Conservation (phyloP, 2,888 invertebrate species). For the Mylabris sibirica region DNA sequence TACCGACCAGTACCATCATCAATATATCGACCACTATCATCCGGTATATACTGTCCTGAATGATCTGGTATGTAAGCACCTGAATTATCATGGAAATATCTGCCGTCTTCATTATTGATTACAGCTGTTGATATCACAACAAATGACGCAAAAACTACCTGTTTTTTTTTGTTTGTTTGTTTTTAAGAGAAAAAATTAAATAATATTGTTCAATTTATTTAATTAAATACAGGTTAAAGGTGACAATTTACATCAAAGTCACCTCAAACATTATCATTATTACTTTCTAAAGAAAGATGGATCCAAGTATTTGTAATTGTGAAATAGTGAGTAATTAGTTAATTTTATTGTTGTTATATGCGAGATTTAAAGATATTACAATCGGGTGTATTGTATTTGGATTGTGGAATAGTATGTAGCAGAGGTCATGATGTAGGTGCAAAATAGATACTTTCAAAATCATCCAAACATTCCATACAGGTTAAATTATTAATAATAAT, state of each 20-base stretch:
- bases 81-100: constrained; percentile 22
- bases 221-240: constrained; percentile 1
- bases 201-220: neutral
- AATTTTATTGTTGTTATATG: neutral
- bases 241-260: neutral
- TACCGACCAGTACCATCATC: constrained; percentile 41
- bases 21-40: constrained; percentile 37
- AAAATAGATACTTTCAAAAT: constrained; percentile 15
- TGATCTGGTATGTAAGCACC: constrained; percentile 32
- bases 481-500: constrained; percentile 17
- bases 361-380: neutral
- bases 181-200: neutral
- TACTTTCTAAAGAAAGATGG: neutral
- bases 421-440: constrained; percentile 24
- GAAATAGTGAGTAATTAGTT: neutral
- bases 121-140: neutral
- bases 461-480: constrained; percentile 14
- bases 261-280: neutral
- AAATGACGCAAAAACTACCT: neutral
- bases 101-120: constrained; percentile 20
- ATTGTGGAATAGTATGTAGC: neutral
- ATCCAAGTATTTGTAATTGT: neutral
- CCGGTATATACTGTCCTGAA: constrained; percentile 37
- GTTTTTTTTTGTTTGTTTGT: neutral
- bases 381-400: neutral